A percentile compares a stretch with the other conserved stretches of the same genome.
phyloP scores from a whole-genome alignment of 2,113 vertebrate genomes.

The Oxygymnocypris stewartii region DNA sequence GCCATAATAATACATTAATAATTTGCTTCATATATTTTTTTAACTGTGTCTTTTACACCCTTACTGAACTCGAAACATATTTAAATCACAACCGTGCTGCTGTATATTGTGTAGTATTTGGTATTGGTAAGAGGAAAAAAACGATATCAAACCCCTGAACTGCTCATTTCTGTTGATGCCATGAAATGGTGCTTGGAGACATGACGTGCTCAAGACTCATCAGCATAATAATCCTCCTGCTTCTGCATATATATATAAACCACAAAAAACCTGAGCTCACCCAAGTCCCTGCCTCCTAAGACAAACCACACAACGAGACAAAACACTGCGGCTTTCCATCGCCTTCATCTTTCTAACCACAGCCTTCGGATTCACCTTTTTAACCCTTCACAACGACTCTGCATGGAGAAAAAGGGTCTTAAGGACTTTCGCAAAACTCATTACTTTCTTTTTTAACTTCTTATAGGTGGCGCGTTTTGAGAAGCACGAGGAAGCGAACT shows the following conservation, averaged over 20 bases:
- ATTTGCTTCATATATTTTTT: not conserved
- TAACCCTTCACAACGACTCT: slow-evolving; percentile 38
- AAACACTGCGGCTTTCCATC: slow-evolving; percentile 66
- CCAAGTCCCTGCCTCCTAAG: slow-evolving; percentile 81
- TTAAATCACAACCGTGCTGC: not conserved
- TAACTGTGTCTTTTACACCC: not conserved
- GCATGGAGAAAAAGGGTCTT: slow-evolving; percentile 19
- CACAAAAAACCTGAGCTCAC: slow-evolving; percentile 85
- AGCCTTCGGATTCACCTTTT: slow-evolving; percentile 51
- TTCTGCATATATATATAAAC: slow-evolving; percentile 82
- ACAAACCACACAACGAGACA: slow-evolving; percentile 79
- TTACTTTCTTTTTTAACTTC: not conserved
- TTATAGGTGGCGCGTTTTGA: not conserved
- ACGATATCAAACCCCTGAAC: not conserved
- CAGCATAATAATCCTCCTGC: slow-evolving; percentile 80
- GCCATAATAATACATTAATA: not conserved
- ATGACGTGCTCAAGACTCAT: slow-evolving; percentile 86
- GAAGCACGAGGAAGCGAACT: not conserved
- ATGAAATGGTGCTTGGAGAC: slow-evolving; percentile 70
- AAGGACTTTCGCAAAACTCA: not conserved
- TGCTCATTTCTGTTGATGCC: slow-evolving; percentile 64
- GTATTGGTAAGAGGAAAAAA: not conserved
- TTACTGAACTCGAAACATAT: not conserved
- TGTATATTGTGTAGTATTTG: not conserved
- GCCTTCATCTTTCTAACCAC: slow-evolving; percentile 57